These are phyloP conservation scores for Melanotaenia parkinsoni DNA, from an alignment of 2,797 vertebrate species.

Conservation along the genomic window DNA sequence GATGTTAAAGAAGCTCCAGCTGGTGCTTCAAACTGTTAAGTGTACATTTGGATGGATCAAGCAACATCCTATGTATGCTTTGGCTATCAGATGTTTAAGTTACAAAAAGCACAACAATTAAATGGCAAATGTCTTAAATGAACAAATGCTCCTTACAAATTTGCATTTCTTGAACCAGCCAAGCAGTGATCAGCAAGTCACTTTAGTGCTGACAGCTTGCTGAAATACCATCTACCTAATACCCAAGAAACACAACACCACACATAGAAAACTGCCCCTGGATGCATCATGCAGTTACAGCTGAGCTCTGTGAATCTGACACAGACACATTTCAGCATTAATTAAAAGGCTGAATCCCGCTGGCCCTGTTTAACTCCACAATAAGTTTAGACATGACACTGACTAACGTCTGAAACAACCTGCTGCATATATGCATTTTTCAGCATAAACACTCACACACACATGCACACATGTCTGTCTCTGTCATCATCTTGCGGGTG, in stretches of 20 bases:
- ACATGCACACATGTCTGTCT: conserved; percentile 6
- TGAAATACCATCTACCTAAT: conserved; percentile 51
- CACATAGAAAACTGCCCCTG: conserved; percentile 15
- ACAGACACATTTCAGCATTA: conserved; percentile 7
- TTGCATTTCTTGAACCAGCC: background rate
- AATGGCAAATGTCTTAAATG: background rate
- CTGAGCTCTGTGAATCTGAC: background rate
- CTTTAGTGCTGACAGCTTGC: conserved; percentile 30
- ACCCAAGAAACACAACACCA: conserved; percentile 51
- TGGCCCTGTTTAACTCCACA: background rate
- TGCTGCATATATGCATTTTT: conserved; percentile 22
- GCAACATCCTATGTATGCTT: background rate
- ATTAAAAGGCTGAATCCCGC: conserved; percentile 14
- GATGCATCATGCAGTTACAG: conserved; percentile 6
- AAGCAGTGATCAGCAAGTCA: conserved; percentile 33
- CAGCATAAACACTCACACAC: background rate
- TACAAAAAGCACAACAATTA: too few species aligned
- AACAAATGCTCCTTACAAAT: background rate
- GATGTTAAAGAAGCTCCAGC: background rate
- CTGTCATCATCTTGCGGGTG: conserved; percentile 57
- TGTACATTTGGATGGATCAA: conserved; percentile 1
- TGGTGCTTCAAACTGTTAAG: background rate
- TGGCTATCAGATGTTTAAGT: background rate
- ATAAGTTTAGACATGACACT: conserved; percentile 16
- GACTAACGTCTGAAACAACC: conserved; percentile 53